Conservation (phyloP, 2,797 vertebrate species). For the Scyliorhinus canicula region DNA sequence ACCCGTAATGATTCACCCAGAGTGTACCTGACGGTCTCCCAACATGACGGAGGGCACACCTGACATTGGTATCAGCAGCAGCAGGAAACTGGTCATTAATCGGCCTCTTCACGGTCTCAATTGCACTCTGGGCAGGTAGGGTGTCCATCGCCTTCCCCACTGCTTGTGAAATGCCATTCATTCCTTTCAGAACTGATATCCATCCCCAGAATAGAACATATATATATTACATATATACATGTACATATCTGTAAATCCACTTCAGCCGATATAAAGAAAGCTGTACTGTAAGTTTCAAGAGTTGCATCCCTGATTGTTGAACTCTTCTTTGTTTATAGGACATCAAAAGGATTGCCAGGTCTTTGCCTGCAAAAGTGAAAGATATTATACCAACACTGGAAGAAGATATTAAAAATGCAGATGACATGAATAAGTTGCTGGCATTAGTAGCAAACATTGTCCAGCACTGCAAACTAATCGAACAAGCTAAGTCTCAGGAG, state of each 20-base stretch:
- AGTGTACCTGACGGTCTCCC: neutral
- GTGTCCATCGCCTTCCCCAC: neutral
- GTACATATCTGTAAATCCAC: neutral
- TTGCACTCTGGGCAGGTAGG: neutral
- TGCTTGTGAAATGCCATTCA: neutral
- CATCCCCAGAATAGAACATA: neutral
- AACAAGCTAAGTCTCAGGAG: neutral
- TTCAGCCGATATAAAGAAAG: neutral
- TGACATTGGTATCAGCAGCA: neutral
- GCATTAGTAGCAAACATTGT: constrained; percentile 19
- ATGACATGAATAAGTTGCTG: constrained; percentile 17
- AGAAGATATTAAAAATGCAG: neutral
- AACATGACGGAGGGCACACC: neutral
- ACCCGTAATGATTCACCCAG: neutral
- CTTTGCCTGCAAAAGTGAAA: constrained; percentile 12
- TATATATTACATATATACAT: neutral
- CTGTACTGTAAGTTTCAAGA: neutral
- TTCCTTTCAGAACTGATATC: neutral
- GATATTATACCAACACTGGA: constrained; percentile 7
- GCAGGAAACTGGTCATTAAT: neutral
- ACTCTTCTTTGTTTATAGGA: neutral
- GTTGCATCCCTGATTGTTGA: neutral
- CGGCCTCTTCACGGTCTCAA: neutral
- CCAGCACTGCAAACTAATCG: neutral
- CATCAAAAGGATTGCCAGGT: constrained; percentile 2